Percentiles rank a stretch among this genome's conserved stretches.
phyloP scores from a whole-genome alignment of 1,140 invertebrate genomes.

The Matsumurasca onukii region DNA sequence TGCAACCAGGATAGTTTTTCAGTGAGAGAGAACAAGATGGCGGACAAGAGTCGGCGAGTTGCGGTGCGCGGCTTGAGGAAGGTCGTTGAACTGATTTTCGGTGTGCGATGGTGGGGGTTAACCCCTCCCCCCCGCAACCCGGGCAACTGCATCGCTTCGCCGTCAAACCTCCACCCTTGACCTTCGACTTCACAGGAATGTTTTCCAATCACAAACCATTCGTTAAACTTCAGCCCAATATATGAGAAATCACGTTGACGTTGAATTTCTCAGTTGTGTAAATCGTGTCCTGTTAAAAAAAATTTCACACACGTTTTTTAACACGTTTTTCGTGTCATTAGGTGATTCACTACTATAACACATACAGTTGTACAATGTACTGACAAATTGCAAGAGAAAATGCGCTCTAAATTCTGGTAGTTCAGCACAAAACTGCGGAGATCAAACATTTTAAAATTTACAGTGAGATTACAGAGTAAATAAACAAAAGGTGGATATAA shows the following conservation, averaged over 20 bases:
- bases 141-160: neutral
- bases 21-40: conserved; percentile 8
- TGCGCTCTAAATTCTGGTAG: no score
- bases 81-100: neutral
- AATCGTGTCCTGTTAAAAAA: neutral
- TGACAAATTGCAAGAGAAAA: no score
- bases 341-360: no score
- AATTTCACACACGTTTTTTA: neutral
- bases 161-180: conserved; percentile 21
- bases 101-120: neutral
- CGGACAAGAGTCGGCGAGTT: neutral
- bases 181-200: conserved; percentile 8
- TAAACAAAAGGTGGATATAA: no score
- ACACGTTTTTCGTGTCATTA: neutral
- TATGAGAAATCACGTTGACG: neutral
- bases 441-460: no score
- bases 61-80: neutral
- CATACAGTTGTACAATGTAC: no score
- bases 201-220: conserved; percentile 10
- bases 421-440: no score
- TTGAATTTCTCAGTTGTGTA: neutral
- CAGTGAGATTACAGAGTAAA: no score
- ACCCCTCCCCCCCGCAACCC: neutral
- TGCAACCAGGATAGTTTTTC: conserved; percentile 13
- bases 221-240: neutral